phyloP scores from a whole-genome alignment of 2,797 vertebrate genomes.

The Phrynocephalus forsythii region DNA sequence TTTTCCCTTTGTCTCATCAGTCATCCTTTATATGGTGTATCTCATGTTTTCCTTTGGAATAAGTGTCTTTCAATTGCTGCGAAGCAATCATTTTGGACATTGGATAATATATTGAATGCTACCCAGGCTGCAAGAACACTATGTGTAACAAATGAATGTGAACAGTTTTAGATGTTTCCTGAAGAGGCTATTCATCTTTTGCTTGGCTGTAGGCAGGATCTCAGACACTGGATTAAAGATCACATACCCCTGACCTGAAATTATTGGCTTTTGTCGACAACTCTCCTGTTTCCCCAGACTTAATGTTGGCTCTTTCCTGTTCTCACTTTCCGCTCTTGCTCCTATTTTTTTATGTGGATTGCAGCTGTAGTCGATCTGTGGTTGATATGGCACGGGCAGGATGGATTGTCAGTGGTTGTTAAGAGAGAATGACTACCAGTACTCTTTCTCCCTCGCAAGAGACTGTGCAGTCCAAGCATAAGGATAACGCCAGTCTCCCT shows the following conservation, averaged over 20 bases:
- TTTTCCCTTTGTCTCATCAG: slow-evolving; percentile 58
- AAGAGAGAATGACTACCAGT: slow-evolving; percentile 37
- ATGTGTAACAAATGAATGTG: slow-evolving; percentile 67
- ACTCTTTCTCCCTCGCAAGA: slow-evolving; percentile 29
- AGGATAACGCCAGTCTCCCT: slow-evolving; percentile 42
- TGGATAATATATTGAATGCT: slow-evolving; percentile 61
- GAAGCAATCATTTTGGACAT: slow-evolving; percentile 67
- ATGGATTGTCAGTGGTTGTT: slow-evolving; percentile 50
- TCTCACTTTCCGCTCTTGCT: slow-evolving; percentile 51
- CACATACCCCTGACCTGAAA: slow-evolving; percentile 57
- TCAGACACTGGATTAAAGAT: slow-evolving; percentile 56
- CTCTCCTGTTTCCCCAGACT: slow-evolving; percentile 44
- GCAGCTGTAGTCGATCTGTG: slow-evolving; percentile 42
- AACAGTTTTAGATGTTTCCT: slow-evolving; percentile 63
- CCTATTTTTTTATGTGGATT: slow-evolving; percentile 21
- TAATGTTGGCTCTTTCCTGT: slow-evolving; percentile 36
- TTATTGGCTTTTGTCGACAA: slow-evolving; percentile 58
- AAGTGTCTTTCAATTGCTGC: slow-evolving; percentile 59
- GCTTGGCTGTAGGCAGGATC: slow-evolving; percentile 58
- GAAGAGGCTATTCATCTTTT: slow-evolving; percentile 66
- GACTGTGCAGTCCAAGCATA: slow-evolving; percentile 46
- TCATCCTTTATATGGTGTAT: slow-evolving; percentile 48
- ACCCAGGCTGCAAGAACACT: slow-evolving; percentile 54
- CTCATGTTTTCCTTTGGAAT: slow-evolving; percentile 67
- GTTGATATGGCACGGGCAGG: slow-evolving; percentile 33